Percentiles rank a stretch among this genome's conserved stretches.
Evolutionary conservation across 2,113 vertebrate genomes (phyloP).

Genomic region (Formicarius rufipectus): DNA sequence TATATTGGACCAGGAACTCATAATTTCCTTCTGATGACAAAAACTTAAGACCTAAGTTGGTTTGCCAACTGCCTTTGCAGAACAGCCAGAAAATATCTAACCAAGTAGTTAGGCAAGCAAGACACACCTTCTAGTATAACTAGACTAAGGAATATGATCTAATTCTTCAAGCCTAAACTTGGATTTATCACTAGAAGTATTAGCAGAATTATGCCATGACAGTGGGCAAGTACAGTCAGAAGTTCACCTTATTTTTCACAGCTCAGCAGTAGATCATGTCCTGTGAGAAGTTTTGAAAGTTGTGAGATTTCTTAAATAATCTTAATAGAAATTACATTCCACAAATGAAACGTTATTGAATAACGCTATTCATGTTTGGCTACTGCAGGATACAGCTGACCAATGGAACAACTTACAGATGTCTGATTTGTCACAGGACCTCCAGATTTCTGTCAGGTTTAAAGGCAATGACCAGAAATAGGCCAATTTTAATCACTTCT

Average conservation of each 20-base stretch:
- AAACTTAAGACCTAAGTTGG: neutral
- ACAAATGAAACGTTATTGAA: neutral
- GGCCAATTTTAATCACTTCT: neutral
- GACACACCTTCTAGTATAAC: neutral
- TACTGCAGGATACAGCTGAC: neutral
- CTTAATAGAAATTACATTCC: neutral
- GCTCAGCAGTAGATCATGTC: neutral
- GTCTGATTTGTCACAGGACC: neutral
- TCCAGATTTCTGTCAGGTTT: neutral
- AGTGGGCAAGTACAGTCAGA: neutral
- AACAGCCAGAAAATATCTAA: neutral
- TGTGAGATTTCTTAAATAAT: neutral
- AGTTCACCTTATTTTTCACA: neutral
- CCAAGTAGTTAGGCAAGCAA: neutral
- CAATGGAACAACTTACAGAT: neutral
- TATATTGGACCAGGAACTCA: neutral
- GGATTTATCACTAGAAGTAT: neutral
- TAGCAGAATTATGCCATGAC: neutral
- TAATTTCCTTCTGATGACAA: neutral
- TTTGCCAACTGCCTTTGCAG: neutral
- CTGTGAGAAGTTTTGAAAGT: neutral
- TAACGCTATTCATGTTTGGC: neutral
- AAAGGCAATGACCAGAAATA: neutral
- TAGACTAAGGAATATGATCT: neutral
- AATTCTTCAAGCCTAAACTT: neutral